Base-by-base conservation (phyloP, 2,888 invertebrate species). In the Ptilodon capucinus region DNA sequence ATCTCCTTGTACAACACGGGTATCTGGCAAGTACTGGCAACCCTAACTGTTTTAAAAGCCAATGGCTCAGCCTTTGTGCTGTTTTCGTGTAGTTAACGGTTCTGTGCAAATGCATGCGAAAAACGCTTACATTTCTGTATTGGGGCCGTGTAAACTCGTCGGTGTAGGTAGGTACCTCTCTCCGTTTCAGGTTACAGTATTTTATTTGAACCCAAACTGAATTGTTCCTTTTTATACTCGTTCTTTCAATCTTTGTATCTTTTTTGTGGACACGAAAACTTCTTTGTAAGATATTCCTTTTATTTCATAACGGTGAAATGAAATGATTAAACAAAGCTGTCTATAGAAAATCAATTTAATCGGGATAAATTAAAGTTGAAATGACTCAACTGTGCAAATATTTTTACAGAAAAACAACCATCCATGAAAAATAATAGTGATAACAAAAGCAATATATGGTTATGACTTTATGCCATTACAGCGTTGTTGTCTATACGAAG, bases 41-140 rank as follows among this genome's bases (percentile, higher is more conserved):
- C 64, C 59, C 60, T 57, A 54, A 35, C 48, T 35, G 50, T 64
- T 69, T 71, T 61, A 50, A 68, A 65, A 71, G 68, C 71, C 71
- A 69, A 69, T 59, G 63, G 59, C 60, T 57, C 45, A 54, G 55
- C 50, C 52, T 55, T 62, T 54, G 54, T 57, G 55, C 61, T 52
- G 61, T 61, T 71, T 71, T 65, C 58, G 57, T 60, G 57, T 58
- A 48, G 64, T 59, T 71, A 74, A 74, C 74, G 69, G 73, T 64
- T 42, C 46, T 57, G 58, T 62, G 68, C 54, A 57, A 66, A 70
- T 67, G 61, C 56, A 64, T 65, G 53, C 59, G 57, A 63, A 58
- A 47, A 61, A 66, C 54, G 53, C 52, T 60, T 49, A 60, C 48
- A 58, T 50, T 43, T 38, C 14, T 17, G 50, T 59, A 65, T 65